Evolutionary conservation across 2,888 invertebrate genomes (phyloP).

Genomic region (Eulithis prunata): DNA sequence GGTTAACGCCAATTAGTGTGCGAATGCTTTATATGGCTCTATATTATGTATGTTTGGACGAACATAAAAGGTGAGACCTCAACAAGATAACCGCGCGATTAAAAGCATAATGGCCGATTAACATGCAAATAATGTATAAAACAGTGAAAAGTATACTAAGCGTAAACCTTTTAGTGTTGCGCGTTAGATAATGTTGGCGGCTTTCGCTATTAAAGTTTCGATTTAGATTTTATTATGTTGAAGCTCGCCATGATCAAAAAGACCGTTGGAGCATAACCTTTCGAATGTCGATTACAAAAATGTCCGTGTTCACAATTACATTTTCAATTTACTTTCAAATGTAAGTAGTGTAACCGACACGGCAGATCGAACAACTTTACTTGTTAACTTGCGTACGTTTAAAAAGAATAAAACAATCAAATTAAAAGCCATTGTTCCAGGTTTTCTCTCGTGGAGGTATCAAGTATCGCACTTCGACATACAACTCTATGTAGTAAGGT

Average conservation of each 20-base stretch:
- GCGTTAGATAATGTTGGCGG: slow-evolving; percentile 26
- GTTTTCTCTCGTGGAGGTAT: slow-evolving; percentile 46
- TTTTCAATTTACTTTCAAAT: slow-evolving; percentile 27
- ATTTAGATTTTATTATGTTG: slow-evolving; percentile 22
- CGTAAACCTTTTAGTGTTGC: slow-evolving; percentile 22
- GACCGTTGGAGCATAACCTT: slow-evolving; percentile 29
- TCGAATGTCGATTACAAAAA: slow-evolving; percentile 24
- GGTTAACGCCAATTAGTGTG: slow-evolving; percentile 51
- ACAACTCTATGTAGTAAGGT: slow-evolving; percentile 44
- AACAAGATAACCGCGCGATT: slow-evolving; percentile 48
- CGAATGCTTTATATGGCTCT: slow-evolving; percentile 47
- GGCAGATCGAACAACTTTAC: slow-evolving; percentile 8
- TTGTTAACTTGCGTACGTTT: slow-evolving; percentile 18
- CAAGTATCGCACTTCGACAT: slow-evolving; percentile 53
- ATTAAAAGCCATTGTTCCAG: slow-evolving; percentile 51
- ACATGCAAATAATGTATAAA: slow-evolving; percentile 51
- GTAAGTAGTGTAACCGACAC: slow-evolving; percentile 15
- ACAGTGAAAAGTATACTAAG: slow-evolving; percentile 26
- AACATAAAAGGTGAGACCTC: slow-evolving; percentile 48
- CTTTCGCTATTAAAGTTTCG: slow-evolving; percentile 36
- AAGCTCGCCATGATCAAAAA: slow-evolving; percentile 28
- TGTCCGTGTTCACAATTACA: slow-evolving; percentile 29
- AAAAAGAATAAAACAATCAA: slow-evolving; percentile 47
- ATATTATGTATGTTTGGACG: slow-evolving; percentile 44
- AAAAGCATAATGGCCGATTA: slow-evolving; percentile 50